Percentiles rank a stretch among this genome's conserved stretches.
These are phyloP conservation scores for Apodemia duryi DNA, from an alignment of 2,888 invertebrate species.

Conservation along the genomic window DNA sequence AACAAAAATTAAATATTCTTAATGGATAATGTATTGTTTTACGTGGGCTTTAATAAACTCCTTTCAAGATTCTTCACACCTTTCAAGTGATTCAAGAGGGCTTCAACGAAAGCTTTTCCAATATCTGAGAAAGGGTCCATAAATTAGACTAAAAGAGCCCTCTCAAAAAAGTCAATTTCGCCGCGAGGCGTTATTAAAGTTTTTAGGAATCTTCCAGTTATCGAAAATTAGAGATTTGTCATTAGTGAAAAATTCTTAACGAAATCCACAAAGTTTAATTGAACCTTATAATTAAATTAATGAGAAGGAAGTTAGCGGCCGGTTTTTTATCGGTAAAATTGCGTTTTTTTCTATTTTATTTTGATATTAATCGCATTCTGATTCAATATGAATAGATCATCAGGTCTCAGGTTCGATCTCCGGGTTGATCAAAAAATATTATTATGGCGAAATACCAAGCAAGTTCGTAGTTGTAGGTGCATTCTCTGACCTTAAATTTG, in stretches of 20 bases:
- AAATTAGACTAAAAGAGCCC: slow-evolving; percentile 35
- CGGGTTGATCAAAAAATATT: too few relatives aligned
- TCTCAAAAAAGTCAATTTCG: slow-evolving; percentile 37
- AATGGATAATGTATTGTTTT: slow-evolving; percentile 6
- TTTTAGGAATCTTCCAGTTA: slow-evolving; percentile 9
- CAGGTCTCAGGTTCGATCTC: too few relatives aligned
- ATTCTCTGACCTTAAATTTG: too few relatives aligned
- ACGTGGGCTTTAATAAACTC: slow-evolving; percentile 7
- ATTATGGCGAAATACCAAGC: too few relatives aligned
- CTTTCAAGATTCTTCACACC: slow-evolving; percentile 26
- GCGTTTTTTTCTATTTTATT: too few relatives aligned
- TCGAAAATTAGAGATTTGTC: neutral
- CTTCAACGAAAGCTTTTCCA: slow-evolving; percentile 35
- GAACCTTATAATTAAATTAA: too few relatives aligned
- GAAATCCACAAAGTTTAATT: slow-evolving; percentile 1
- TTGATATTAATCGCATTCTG: too few relatives aligned
- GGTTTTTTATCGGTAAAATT: too few relatives aligned
- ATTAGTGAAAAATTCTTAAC: neutral
- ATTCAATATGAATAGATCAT: too few relatives aligned
- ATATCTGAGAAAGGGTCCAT: slow-evolving; percentile 38
- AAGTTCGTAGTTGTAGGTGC: too few relatives aligned
- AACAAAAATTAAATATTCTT: neutral
- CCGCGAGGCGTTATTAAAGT: slow-evolving; percentile 33
- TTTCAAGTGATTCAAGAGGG: slow-evolving; percentile 27
- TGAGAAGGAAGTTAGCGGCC: too few relatives aligned